Evolutionary conservation across 2,888 invertebrate genomes (phyloP).

Genomic region (Scaptomyza polygonia): DNA sequence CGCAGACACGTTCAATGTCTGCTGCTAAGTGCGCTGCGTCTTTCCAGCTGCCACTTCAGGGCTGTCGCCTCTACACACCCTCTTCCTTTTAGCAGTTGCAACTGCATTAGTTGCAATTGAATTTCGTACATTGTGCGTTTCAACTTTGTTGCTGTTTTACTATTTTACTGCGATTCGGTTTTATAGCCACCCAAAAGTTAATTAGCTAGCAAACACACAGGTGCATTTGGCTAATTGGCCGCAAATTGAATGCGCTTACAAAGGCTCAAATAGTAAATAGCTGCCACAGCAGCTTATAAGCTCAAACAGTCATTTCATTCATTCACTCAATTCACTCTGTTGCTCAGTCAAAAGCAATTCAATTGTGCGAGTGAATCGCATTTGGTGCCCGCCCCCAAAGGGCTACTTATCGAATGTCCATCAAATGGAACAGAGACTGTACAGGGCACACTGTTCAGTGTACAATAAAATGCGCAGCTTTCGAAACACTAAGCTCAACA

Average conservation of each 20-base stretch:
- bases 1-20: slow-evolving; percentile 74
- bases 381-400: slow-evolving; percentile 24
- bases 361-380: slow-evolving; percentile 41
- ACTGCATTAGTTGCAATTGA: slow-evolving; percentile 81
- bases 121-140: slow-evolving; percentile 57
- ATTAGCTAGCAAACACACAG: slow-evolving; percentile 54
- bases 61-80: not conserved
- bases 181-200: slow-evolving; percentile 48
- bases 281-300: slow-evolving; percentile 49
- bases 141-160: slow-evolving; percentile 56
- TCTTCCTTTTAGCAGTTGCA: not conserved
- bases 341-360: slow-evolving; percentile 3
- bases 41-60: slow-evolving; percentile 52
- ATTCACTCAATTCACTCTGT: slow-evolving; percentile 1
- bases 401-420: slow-evolving; percentile 40
- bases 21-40: slow-evolving; percentile 56
- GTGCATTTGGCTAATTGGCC: slow-evolving; percentile 60
- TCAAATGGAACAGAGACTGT: slow-evolving; percentile 32
- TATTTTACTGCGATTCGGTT: not conserved
- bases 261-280: slow-evolving; percentile 15
- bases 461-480: slow-evolving; percentile 44
- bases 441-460: slow-evolving; percentile 1
- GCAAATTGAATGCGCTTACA: slow-evolving; percentile 34
- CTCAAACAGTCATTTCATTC: slow-evolving; percentile 24
- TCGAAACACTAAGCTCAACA: slow-evolving; percentile 18